phyloP scores from a whole-genome alignment of 2,888 invertebrate species.

The Drosophila quasianomalipes region DNA sequence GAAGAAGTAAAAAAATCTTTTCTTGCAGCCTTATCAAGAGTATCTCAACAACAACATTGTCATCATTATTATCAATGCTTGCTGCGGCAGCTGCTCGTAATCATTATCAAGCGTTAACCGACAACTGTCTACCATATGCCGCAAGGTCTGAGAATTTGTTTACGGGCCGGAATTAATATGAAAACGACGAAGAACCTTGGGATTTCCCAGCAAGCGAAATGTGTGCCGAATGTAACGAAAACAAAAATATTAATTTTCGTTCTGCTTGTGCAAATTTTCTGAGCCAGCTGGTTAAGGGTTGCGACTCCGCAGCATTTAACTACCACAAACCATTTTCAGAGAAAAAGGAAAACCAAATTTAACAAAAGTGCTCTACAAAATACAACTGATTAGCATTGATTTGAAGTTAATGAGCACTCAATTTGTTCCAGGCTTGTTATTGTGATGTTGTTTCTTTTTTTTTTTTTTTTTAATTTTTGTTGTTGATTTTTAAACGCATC shows the following conservation, averaged over 20 bases:
- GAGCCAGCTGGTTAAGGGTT: constrained; percentile 13
- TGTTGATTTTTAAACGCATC: constrained; percentile 20
- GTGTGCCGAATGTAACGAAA: constrained; percentile 4
- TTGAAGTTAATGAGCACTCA: constrained; percentile 74
- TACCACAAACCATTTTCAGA: not conserved
- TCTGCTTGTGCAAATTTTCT: not conserved
- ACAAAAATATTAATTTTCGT: constrained; percentile 39
- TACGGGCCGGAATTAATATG: constrained; percentile 47
- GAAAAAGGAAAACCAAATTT: not conserved
- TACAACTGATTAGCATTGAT: constrained; percentile 79
- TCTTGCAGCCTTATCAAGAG: constrained; percentile 11
- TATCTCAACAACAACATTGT: constrained; percentile 24
- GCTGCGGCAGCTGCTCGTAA: constrained; percentile 41
- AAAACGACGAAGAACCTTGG: constrained; percentile 23
- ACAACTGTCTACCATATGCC: constrained; percentile 47
- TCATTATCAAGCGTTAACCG: constrained; percentile 42
- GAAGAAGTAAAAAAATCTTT: constrained; percentile 5
- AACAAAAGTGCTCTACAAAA: constrained; percentile 16
- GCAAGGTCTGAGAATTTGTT: constrained; percentile 64
- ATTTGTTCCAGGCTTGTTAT: constrained; percentile 45
- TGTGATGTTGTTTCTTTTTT: constrained; percentile 12
- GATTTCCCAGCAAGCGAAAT: not conserved
- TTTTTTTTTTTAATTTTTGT: not conserved
- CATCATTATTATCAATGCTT: constrained; percentile 24
- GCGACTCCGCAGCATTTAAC: constrained; percentile 14